These are phyloP conservation scores for Pinctada fucata DNA, from an alignment of 2,888 invertebrate genomes.

Conservation along the genomic window DNA sequence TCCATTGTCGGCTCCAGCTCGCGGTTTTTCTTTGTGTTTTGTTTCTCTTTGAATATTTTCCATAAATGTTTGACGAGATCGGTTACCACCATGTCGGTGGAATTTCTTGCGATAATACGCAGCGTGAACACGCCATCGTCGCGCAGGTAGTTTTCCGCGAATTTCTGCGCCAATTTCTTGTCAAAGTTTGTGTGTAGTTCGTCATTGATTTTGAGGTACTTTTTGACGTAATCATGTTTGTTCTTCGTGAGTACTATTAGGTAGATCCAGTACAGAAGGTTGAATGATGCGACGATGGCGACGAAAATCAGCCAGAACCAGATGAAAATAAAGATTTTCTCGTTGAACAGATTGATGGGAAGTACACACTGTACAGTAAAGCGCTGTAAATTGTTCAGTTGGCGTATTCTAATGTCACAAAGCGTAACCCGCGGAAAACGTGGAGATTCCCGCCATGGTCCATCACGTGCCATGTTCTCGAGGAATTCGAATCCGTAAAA, in stretches of 20 bases:
- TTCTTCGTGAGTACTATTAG: slow-evolving; percentile 57
- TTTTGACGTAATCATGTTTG: slow-evolving; percentile 60
- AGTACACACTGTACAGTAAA: slow-evolving; percentile 69
- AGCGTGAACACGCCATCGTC: slow-evolving; percentile 69
- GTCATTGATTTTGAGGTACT: slow-evolving; percentile 64
- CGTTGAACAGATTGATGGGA: slow-evolving; percentile 70
- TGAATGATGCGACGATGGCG: slow-evolving; percentile 55
- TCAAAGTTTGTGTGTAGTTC: slow-evolving; percentile 62
- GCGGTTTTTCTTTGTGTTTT: slow-evolving; percentile 44
- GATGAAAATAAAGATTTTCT: slow-evolving; percentile 70
- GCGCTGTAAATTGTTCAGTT: slow-evolving; percentile 66
- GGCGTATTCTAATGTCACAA: slow-evolving; percentile 70
- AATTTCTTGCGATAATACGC: slow-evolving; percentile 63
- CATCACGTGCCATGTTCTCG: slow-evolving; percentile 48
- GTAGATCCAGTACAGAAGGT: slow-evolving; percentile 62
- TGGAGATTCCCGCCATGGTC: slow-evolving; percentile 59
- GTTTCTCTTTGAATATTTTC: slow-evolving; percentile 63
- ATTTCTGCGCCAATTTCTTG: slow-evolving; percentile 60
- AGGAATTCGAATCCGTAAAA: slow-evolving; percentile 70
- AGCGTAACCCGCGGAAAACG: slow-evolving; percentile 67
- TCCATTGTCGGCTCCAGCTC: slow-evolving; percentile 38
- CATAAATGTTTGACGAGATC: slow-evolving; percentile 65
- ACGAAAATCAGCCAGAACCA: slow-evolving; percentile 71
- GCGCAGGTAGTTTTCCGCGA: slow-evolving; percentile 65
- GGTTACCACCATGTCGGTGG: slow-evolving; percentile 66